Conservation (phyloP, 2,113 vertebrate genomes). For the Leuciscus idus region DNA sequence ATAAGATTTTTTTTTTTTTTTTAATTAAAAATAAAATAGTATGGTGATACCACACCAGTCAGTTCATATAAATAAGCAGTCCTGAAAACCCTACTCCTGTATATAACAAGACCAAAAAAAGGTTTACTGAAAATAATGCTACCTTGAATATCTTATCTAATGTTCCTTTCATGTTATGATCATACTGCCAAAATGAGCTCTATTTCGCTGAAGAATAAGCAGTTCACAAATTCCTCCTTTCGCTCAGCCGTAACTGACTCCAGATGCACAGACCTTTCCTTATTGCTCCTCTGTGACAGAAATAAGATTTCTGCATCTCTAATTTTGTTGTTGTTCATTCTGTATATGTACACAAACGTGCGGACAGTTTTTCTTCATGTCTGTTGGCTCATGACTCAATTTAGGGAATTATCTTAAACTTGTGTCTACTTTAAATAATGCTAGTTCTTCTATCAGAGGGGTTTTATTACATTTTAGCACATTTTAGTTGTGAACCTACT, state of each 20-base stretch:
- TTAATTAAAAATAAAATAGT: no score
- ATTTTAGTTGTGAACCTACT: not conserved
- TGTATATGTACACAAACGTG: not conserved
- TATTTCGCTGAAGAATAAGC: not conserved
- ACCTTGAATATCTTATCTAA: not conserved
- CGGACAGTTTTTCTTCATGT: not conserved
- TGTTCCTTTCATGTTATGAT: not conserved
- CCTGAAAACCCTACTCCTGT: not conserved
- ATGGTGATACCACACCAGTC: not conserved
- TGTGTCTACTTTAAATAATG: not conserved
- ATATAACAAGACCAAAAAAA: not conserved
- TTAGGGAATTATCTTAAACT: not conserved
- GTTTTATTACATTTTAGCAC: not conserved
- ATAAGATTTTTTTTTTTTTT: not conserved
- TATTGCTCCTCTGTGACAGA: not conserved
- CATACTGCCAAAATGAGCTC: not conserved
- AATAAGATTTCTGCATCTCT: not conserved
- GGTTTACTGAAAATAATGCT: not conserved
- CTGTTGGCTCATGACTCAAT: not conserved
- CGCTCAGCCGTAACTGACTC: not conserved
- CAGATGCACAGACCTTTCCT: not conserved
- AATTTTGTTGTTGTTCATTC: not conserved
- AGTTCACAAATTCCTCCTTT: no score
- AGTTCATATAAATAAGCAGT: not conserved
- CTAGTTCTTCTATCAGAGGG: not conserved